phyloP scores from a whole-genome alignment of 1,140 invertebrate species.

The Hylyphantes graminicola region DNA sequence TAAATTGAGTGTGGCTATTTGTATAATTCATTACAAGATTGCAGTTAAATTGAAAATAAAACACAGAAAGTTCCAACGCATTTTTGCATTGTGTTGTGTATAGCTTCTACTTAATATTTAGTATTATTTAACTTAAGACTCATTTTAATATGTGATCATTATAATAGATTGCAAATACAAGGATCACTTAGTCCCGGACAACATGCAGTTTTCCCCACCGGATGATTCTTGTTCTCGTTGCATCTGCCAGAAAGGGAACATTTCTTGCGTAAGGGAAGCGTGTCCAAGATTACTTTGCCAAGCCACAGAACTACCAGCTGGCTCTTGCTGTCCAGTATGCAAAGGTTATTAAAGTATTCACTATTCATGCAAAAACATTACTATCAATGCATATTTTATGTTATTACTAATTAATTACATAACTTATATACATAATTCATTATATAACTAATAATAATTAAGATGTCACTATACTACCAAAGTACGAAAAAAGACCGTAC shows the following conservation, averaged over 20 bases:
- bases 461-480: too few species aligned
- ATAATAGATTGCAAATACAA: slow-evolving; percentile 53
- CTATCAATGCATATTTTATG: too few species aligned
- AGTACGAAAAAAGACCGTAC: too few species aligned
- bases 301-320: slow-evolving; percentile 27
- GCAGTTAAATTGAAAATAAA: too few species aligned
- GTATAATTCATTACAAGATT: too few species aligned
- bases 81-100: not conserved
- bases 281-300: slow-evolving; percentile 48
- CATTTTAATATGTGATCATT: slow-evolving; percentile 9
- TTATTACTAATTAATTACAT: too few species aligned
- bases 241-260: slow-evolving; percentile 37
- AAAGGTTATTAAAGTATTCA: slow-evolving; percentile 35
- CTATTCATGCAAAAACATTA: too few species aligned
- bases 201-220: slow-evolving; percentile 55
- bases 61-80: not conserved
- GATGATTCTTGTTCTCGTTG: slow-evolving; percentile 52
- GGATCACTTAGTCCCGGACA: slow-evolving; percentile 17
- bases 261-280: slow-evolving; percentile 44
- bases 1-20: too few species aligned
- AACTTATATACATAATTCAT: too few species aligned
- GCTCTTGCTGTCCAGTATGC: slow-evolving; percentile 53
- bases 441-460: too few species aligned
- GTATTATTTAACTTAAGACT: not conserved
- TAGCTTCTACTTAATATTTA: not conserved